phyloP scores from a whole-genome alignment of 1,140 invertebrate genomes.

The Notospermus geniculatus region DNA sequence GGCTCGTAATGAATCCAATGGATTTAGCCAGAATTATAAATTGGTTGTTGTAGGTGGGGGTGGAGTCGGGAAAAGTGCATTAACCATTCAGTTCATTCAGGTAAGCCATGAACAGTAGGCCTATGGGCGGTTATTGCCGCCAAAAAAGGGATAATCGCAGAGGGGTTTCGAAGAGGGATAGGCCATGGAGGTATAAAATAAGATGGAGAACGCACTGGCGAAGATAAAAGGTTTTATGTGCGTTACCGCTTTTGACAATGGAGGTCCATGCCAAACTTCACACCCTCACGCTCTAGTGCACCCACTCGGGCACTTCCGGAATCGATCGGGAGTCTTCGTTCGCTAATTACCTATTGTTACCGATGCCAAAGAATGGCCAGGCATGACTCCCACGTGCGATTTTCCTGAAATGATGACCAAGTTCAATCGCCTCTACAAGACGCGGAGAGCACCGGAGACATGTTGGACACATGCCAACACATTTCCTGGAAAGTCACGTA shows the following conservation, averaged over 20 bases:
- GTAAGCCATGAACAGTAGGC: no score
- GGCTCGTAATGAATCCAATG: constrained; percentile 39
- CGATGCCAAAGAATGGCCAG: no score
- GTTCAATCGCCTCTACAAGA: not conserved
- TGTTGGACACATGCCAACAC: not conserved
- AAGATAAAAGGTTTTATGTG: no score
- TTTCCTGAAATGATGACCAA: not conserved
- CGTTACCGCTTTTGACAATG: no score
- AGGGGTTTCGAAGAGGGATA: not conserved
- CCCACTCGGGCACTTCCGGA: no score
- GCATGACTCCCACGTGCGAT: not conserved
- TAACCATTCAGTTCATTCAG: constrained; percentile 98
- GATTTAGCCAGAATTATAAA: constrained; percentile 71
- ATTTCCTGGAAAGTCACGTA: no score
- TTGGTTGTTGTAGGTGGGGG: constrained; percentile 98
- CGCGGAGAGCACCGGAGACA: not conserved
- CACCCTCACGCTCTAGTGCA: no score
- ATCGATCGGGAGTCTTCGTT: no score
- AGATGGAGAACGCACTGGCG: no score
- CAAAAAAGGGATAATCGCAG: not conserved
- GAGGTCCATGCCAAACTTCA: not conserved
- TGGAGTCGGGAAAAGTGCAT: constrained; percentile 96
- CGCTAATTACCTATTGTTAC: no score
- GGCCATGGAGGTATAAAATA: no score
- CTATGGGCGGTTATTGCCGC: not conserved